Evolutionary conservation across 2,797 vertebrate genomes (phyloP).

Genomic region (Myoxocephalus aenaeus): DNA sequence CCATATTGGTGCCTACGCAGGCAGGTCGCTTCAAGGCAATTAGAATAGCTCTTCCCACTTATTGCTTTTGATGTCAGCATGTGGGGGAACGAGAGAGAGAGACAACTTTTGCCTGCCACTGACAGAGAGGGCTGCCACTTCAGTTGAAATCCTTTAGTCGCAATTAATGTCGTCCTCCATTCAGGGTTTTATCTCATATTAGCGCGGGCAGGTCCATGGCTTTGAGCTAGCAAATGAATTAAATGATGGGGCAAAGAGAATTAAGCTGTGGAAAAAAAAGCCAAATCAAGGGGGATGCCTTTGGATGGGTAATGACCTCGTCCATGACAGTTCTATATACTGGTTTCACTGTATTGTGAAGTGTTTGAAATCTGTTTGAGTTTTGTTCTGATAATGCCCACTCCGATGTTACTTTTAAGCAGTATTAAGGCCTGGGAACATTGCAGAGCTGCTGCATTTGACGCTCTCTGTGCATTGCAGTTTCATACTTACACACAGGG

Average conservation of each 20-base stretch:
- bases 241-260: conserved; percentile 51
- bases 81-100: conserved; percentile 48
- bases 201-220: conserved; percentile 49
- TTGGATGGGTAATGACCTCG: conserved; percentile 19
- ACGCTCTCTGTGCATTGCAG: conserved; percentile 7
- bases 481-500: conserved; percentile 15
- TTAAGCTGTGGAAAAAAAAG: conserved; percentile 15
- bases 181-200: conserved; percentile 68
- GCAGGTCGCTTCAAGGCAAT: conserved; percentile 72
- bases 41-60: conserved; percentile 71
- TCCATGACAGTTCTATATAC: conserved; percentile 1
- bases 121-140: conserved; percentile 66
- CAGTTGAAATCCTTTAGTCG: conserved; percentile 65
- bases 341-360: conserved; percentile 12
- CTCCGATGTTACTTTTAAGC: conserved; percentile 36
- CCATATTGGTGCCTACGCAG: conserved; percentile 55
- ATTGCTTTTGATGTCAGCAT: conserved; percentile 73
- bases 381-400: neutral
- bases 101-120: conserved; percentile 61
- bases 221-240: conserved; percentile 63
- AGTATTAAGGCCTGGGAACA: conserved; percentile 5
- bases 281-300: neutral
- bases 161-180: conserved; percentile 65
- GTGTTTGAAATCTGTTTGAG: conserved; percentile 6
- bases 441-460: conserved; percentile 12